A percentile compares a stretch with the other conserved stretches of the same genome.
Conservation (phyloP, 1,140 invertebrate species). For the Drosophila prosaltans region DNA sequence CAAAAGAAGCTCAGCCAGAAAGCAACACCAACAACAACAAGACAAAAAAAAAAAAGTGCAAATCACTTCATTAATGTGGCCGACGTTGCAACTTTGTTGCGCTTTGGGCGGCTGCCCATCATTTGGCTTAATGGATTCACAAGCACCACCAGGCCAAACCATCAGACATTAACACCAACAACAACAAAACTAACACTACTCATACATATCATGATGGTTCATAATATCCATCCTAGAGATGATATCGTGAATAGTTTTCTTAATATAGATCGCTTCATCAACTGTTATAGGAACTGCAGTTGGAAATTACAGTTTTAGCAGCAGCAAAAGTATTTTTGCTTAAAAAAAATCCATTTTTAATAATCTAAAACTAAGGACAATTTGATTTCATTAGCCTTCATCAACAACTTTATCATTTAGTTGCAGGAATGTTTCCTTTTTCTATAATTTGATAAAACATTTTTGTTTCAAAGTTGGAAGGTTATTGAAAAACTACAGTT, state of each 20-base stretch:
- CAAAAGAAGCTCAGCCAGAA: conserved; percentile 47
- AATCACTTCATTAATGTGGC: conserved; percentile 77
- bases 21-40: background rate
- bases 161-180: conserved; percentile 15
- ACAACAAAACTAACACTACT: conserved; percentile 4
- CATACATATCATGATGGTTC: background rate
- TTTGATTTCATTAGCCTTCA: no score
- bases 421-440: background rate
- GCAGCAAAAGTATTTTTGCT: no score
- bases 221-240: conserved; percentile 13
- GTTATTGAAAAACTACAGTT: no score
- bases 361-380: no score
- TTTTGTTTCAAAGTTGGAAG: no score
- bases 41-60: conserved; percentile 56
- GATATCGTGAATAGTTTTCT: background rate
- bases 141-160: conserved; percentile 36
- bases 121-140: conserved; percentile 72
- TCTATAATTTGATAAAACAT: no score
- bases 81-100: conserved; percentile 28
- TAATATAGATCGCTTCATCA: no score
- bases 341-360: no score
- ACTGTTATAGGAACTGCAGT: no score
- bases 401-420: no score
- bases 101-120: conserved; percentile 65
- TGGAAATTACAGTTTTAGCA: no score